Conservation (phyloP, 1,140 invertebrate species). For the Musca domestica region DNA sequence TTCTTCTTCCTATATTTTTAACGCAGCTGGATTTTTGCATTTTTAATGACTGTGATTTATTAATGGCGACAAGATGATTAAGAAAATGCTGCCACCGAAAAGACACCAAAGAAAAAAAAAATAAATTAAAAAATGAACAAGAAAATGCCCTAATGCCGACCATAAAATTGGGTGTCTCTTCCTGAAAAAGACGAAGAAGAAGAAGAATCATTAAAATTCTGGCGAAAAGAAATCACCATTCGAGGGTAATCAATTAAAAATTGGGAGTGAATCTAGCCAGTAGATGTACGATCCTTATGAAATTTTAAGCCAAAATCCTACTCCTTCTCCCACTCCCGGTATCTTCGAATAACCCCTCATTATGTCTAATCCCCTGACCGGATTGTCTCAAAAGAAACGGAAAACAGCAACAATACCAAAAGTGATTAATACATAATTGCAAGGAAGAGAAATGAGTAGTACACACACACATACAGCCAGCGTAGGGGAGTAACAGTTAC, state of each 20-base stretch:
- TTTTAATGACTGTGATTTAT: conserved; percentile 54
- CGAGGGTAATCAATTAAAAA: conserved; percentile 17
- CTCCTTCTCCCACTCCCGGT: too few relatives aligned
- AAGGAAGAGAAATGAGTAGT: neutral
- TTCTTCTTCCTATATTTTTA: conserved; percentile 25
- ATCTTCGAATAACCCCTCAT: too few relatives aligned
- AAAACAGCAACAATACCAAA: conserved; percentile 24
- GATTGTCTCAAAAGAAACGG: too few relatives aligned
- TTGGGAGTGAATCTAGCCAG: conserved; percentile 2
- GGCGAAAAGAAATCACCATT: neutral
- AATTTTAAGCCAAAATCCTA: too few relatives aligned
- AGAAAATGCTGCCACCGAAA: conserved; percentile 23
- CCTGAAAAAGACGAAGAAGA: neutral
- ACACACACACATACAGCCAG: too few relatives aligned
- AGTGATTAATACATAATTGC: conserved; percentile 29
- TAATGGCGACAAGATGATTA: conserved; percentile 52
- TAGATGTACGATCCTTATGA: neutral
- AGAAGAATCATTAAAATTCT: conserved; percentile 4
- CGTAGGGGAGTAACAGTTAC: too few relatives aligned
- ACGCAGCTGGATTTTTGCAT: conserved; percentile 36
- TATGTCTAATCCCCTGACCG: too few relatives aligned
- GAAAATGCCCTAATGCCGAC: neutral
- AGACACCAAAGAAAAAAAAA: neutral
- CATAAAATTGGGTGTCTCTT: neutral
- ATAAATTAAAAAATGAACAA: conserved; percentile 9